These are phyloP conservation scores for Lamprologus callipterus DNA, from an alignment of 2,113 vertebrate genomes.

Conservation along the genomic window DNA sequence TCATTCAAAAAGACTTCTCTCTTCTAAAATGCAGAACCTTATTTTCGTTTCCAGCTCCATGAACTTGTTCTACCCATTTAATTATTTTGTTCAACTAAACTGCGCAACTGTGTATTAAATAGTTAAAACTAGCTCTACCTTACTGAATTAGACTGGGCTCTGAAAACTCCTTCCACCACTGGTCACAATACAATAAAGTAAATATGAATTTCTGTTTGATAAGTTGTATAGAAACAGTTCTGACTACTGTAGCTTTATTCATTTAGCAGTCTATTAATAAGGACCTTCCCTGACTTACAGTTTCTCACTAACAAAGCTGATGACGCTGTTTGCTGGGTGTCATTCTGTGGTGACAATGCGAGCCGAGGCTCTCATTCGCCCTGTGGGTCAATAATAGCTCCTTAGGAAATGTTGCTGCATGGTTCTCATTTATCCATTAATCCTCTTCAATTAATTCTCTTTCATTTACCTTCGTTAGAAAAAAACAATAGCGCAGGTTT, in stretches of 20 bases:
- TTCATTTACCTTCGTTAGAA: slow-evolving; percentile 64
- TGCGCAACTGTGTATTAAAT: background rate
- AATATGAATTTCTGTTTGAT: background rate
- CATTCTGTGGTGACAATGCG: slow-evolving; percentile 27
- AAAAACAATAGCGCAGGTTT: slow-evolving; percentile 75
- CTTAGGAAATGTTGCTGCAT: slow-evolving; percentile 43
- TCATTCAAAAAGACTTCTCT: background rate
- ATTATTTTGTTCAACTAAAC: background rate
- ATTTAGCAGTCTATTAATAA: background rate
- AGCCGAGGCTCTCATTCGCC: slow-evolving; percentile 18
- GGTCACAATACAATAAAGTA: background rate
- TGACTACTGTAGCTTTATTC: background rate
- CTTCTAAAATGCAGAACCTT: background rate
- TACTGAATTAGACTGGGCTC: background rate
- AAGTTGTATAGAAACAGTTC: background rate
- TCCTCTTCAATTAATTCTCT: slow-evolving; percentile 76
- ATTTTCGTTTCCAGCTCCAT: background rate
- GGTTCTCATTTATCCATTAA: slow-evolving; percentile 73
- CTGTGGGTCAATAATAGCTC: slow-evolving; percentile 53
- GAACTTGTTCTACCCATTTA: background rate
- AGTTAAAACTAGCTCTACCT: background rate
- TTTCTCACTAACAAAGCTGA: background rate
- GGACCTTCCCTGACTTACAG: background rate
- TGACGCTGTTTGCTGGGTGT: slow-evolving; percentile 5
- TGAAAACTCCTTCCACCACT: background rate